Evolutionary conservation across 2,888 invertebrate genomes (phyloP).

Genomic region (Frankliniella fusca): DNA sequence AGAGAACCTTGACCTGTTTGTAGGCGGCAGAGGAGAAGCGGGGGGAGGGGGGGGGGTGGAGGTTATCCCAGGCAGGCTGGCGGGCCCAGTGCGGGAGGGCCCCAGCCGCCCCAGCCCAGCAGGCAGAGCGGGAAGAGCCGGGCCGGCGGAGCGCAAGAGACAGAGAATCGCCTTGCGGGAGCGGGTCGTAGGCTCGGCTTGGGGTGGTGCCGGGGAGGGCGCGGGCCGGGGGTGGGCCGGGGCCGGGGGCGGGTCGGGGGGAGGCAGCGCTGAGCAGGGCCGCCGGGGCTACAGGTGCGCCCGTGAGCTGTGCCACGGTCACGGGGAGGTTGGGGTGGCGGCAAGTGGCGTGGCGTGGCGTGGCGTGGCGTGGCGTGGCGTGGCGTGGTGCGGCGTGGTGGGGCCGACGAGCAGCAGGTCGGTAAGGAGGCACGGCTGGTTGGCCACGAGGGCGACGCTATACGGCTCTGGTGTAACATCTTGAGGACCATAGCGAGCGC

Average conservation of each 20-base stretch:
- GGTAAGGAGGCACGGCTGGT: no score
- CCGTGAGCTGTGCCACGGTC: background rate
- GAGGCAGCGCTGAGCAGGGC: background rate
- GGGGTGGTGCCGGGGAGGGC: background rate
- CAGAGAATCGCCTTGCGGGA: no score
- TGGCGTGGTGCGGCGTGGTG: no score
- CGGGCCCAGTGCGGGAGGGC: no score
- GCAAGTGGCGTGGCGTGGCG: background rate
- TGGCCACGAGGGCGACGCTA: no score
- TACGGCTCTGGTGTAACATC: background rate
- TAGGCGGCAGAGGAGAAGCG: background rate
- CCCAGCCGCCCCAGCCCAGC: no score
- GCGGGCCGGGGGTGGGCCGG: background rate
- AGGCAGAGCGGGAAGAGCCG: no score
- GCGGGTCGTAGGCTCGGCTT: background rate
- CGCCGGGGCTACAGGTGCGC: background rate
- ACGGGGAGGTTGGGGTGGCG: background rate
- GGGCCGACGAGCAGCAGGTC: no score
- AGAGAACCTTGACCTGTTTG: slow-evolving; percentile 1
- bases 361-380: background rate
- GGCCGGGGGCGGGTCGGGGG: background rate
- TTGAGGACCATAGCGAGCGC: background rate
- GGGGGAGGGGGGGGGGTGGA: background rate
- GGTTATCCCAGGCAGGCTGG: background rate
- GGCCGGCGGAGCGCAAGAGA: no score